Evolutionary conservation across 23 tunicate genomes (phyloP).

Genomic region (Trididemnum nubilum): DNA sequence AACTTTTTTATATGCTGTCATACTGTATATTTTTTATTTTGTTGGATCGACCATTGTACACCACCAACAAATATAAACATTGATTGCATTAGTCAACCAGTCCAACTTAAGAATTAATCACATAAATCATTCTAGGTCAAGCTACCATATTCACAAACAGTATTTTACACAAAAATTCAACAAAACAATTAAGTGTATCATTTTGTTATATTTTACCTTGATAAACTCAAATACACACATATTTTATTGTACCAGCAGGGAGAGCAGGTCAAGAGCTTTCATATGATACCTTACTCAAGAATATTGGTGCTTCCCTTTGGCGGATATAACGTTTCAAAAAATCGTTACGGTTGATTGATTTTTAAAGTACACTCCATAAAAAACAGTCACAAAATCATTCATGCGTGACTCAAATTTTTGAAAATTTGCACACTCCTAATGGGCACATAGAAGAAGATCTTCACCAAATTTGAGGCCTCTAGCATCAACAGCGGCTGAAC

Average conservation of each 20-base stretch:
- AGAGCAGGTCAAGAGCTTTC: background rate
- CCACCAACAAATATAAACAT: too few relatives aligned
- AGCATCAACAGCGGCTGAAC: too few relatives aligned
- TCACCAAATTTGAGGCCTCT: background rate
- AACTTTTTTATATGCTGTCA: too few relatives aligned
- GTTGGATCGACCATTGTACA: too few relatives aligned
- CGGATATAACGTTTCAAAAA: too few relatives aligned
- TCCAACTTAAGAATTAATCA: background rate
- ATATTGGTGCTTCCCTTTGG: too few relatives aligned
- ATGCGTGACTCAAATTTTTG: too few relatives aligned
- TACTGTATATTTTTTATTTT: too few relatives aligned
- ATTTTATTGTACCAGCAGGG: background rate
- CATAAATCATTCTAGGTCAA: background rate
- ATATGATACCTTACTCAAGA: too few relatives aligned
- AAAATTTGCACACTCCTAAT: background rate
- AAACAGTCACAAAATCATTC: too few relatives aligned
- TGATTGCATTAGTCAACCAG: background rate
- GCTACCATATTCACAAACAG: too few relatives aligned
- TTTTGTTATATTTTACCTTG: background rate
- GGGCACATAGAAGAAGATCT: background rate
- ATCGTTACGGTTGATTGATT: background rate
- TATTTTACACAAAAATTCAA: background rate
- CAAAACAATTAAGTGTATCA: background rate
- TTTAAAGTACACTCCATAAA: background rate
- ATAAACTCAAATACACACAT: background rate